Percentiles rank a stretch among this genome's conserved stretches.
These are phyloP conservation scores for Diplolepis rosae DNA, from an alignment of 2,888 invertebrate genomes.

Conservation along the genomic window DNA sequence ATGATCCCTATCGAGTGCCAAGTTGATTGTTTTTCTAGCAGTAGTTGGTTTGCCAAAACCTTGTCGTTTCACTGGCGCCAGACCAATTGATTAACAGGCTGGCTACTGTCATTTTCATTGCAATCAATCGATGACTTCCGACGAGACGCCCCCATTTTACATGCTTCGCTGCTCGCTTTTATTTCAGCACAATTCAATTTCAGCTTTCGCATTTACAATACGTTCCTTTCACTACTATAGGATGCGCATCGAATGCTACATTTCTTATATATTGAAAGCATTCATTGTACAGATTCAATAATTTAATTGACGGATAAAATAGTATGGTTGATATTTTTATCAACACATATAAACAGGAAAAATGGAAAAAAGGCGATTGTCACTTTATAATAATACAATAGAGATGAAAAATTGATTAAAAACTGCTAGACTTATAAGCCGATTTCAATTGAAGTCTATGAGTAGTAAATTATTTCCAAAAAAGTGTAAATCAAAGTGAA, in stretches of 20 bases:
- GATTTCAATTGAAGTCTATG: not conserved
- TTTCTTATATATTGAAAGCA: constrained; percentile 6
- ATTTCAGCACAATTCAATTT: constrained; percentile 23
- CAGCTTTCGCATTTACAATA: constrained; percentile 24
- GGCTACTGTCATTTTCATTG: constrained; percentile 21
- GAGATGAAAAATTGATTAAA: not conserved
- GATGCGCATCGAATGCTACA: not conserved
- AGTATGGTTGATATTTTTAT: not conserved
- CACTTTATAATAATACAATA: not conserved
- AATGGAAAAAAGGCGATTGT: not conserved
- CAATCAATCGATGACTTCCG: constrained; percentile 27
- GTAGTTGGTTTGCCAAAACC: constrained; percentile 25
- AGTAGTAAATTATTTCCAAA: not conserved
- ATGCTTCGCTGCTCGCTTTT: not conserved
- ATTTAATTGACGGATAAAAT: constrained; percentile 9
- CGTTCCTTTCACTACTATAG: constrained; percentile 17
- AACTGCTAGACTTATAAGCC: not conserved
- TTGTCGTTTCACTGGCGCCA: constrained; percentile 24
- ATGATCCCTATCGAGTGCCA: constrained; percentile 9
- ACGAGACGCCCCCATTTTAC: constrained; percentile 25
- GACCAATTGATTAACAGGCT: constrained; percentile 14
- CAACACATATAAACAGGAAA: not conserved
- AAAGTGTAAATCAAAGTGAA: not conserved
- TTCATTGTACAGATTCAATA: constrained; percentile 14
- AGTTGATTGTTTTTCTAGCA: not conserved